These are phyloP conservation scores for Baryphthengus martii DNA, from an alignment of 2,113 vertebrate genomes.

Conservation along the genomic window DNA sequence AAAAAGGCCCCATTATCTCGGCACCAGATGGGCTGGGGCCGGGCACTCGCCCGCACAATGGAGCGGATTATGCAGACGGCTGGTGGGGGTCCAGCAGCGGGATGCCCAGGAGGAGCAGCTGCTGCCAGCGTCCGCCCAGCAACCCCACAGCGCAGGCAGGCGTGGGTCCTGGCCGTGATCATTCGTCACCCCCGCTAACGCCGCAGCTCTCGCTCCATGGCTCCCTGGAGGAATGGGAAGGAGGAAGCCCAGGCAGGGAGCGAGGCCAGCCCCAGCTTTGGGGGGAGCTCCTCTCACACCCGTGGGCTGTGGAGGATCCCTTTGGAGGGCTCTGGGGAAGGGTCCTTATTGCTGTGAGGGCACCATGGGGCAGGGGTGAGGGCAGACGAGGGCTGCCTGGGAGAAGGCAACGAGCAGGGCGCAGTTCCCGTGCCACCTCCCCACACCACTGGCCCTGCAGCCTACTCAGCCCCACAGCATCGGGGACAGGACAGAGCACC, in stretches of 20 bases:
- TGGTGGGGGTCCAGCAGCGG: neutral
- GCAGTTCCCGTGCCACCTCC: neutral
- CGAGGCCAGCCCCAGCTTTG: neutral
- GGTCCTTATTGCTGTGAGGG: neutral
- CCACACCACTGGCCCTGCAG: no score
- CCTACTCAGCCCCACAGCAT: neutral
- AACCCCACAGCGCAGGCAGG: accelerated
- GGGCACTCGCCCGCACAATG: conserved; percentile 48
- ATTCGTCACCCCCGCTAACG: accelerated
- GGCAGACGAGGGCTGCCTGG: neutral
- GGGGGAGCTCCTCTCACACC: neutral
- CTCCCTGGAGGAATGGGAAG: accelerated
- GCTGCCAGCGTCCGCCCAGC: neutral
- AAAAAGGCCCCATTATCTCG: conserved; percentile 70
- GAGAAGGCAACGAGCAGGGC: neutral
- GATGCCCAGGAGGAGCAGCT: neutral
- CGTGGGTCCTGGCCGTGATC: no score
- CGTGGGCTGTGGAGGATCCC: neutral
- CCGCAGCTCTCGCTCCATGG: neutral
- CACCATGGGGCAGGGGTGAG: neutral
- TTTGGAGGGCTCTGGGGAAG: neutral
- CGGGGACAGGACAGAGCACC: neutral
- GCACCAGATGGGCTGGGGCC: neutral
- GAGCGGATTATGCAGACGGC: neutral
- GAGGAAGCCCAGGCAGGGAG: neutral